A percentile compares a stretch with the other conserved stretches of the same genome.
Evolutionary conservation across 2,797 vertebrate genomes (phyloP).

Genomic region (Taeniopygia guttata): DNA sequence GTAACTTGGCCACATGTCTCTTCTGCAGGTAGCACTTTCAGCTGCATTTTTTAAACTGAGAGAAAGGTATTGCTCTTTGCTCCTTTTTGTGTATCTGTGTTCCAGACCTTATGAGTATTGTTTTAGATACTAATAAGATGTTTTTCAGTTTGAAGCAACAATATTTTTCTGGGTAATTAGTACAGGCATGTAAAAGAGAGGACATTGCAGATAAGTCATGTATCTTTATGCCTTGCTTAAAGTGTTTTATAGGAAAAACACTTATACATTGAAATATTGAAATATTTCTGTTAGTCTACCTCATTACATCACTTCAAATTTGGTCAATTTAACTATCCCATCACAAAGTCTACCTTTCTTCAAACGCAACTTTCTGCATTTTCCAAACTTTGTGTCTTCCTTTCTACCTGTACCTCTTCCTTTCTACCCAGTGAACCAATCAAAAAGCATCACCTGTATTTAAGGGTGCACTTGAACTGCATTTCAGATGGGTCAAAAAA

Average conservation of each 20-base stretch:
- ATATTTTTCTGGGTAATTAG: background rate
- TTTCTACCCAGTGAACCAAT: background rate
- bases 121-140: background rate
- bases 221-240: background rate
- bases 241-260: background rate
- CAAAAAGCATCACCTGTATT: background rate
- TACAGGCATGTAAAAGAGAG: background rate
- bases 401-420: too few species aligned
- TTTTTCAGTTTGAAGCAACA: background rate
- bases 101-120: background rate
- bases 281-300: background rate
- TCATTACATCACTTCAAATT: background rate
- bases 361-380: fast-evolving
- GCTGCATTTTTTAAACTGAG: background rate
- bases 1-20: background rate
- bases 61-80: background rate
- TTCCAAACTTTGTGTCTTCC: too few species aligned
- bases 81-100: background rate
- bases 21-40: background rate
- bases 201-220: background rate
- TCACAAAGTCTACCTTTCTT: background rate
- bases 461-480: background rate
- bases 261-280: background rate
- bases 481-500: background rate
- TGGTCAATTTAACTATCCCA: background rate